Evolutionary conservation across 2,797 vertebrate species (phyloP), one percentile per base, ranked within the genome.

Genomic region (Acestrorhynchus altus): DNA sequence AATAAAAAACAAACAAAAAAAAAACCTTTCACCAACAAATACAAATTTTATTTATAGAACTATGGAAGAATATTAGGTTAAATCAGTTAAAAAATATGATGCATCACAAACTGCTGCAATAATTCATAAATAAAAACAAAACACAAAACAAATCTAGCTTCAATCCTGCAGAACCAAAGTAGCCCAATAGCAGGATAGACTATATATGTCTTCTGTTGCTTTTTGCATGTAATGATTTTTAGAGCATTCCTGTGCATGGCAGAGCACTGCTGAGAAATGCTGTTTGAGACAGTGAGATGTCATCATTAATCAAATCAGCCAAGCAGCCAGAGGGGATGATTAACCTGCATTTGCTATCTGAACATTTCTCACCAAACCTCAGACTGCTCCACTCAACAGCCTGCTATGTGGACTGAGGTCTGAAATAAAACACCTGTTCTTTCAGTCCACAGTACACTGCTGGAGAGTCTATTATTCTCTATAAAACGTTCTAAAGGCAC

Each of bases 241-340:
- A 59, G 66, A 60, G 80, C 76, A 82, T 82, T 64, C n/a, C 78
- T 51, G 64, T 8, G 63, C 60, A 39, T 35, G 39, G 39, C 72
- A 46, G 47, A 74, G 28, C n/a, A 84, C 16, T 84, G 72, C 81
- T 83, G 85, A 86, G 81, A 82, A 74, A 26, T 84, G 79, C 18
- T 49, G 44, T 22, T n/a, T 56, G 64, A 63, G 59, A 69, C 61
- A 51, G 72, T 20, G 72, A 78, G 66, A 80, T 78, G 82, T 77
- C 78, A 77, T 28, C 35, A 78, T 44, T 56, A 63, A 81, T 86
- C 75, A 66, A 77, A 82, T 83, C 84, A 85, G 56, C 47, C 65
- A 76, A 52, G 64, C 44, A 74, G 79, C 79, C 82, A 78, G 20
- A 73, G 78, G 78, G 76, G 31, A 51, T 71, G 67, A 72, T 71